Evolutionary conservation across 2,113 vertebrate genomes (phyloP).

Genomic region (Rhineura floridana): DNA sequence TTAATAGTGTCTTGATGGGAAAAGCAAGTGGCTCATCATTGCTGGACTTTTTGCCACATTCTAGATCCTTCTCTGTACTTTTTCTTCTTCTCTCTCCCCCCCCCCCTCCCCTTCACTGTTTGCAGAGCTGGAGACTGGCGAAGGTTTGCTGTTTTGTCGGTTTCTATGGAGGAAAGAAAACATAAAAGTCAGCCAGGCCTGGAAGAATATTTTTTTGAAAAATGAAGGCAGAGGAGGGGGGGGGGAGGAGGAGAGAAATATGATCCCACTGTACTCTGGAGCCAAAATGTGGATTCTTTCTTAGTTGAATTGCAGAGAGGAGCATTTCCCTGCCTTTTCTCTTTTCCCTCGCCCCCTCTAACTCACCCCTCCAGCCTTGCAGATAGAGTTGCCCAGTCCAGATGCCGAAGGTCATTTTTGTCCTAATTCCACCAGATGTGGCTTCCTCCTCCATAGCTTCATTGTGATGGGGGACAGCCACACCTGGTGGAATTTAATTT

Average conservation of each 20-base stretch:
- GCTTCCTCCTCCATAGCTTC: not conserved
- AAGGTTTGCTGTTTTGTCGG: constrained; percentile 87
- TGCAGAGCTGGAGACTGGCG: constrained; percentile 89
- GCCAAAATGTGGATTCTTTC: constrained; percentile 72
- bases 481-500: not conserved
- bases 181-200: constrained; percentile 80
- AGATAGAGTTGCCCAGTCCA: not conserved
- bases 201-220: constrained; percentile 72
- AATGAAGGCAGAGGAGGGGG: constrained; percentile 45
- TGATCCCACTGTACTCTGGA: constrained; percentile 77
- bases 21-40: not conserved
- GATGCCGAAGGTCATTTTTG: not conserved
- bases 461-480: not conserved
- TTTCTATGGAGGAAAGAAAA: constrained; percentile 95
- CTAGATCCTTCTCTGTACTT: constrained; percentile 51
- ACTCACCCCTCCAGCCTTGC: not conserved
- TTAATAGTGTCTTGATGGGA: not conserved
- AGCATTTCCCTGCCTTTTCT: not conserved
- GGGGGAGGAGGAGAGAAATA: constrained; percentile 62
- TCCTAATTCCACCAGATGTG: no score
- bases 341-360: not conserved
- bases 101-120: constrained; percentile 70
- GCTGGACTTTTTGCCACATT: constrained; percentile 20
- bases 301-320: constrained; percentile 41
- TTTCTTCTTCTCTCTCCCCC: constrained; percentile 14